phyloP scores from a whole-genome alignment of 2,113 vertebrate species.

The Ptychochromis oligacanthus region DNA sequence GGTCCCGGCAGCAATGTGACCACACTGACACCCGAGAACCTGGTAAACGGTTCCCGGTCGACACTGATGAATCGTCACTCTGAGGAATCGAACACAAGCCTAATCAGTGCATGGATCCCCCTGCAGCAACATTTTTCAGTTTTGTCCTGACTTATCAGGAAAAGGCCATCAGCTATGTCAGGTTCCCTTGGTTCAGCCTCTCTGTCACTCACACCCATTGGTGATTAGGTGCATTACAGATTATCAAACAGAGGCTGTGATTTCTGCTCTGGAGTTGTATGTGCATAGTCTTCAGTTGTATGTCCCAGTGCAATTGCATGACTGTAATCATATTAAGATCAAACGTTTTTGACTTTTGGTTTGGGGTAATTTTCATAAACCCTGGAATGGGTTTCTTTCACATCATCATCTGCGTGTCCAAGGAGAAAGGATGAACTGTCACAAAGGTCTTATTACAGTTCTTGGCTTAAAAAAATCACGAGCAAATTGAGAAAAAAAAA shows the following conservation, averaged over 20 bases:
- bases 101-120: constrained; percentile 77
- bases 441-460: background rate
- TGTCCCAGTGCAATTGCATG: background rate
- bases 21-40: constrained; percentile 68
- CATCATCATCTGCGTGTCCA: background rate
- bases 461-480: background rate
- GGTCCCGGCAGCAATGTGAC: constrained; percentile 73
- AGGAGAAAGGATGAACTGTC: background rate
- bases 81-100: constrained; percentile 71
- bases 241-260: constrained; percentile 38
- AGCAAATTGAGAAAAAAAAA: background rate
- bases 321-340: background rate
- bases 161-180: constrained; percentile 65
- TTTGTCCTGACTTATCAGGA: constrained; percentile 77
- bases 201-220: constrained; percentile 54
- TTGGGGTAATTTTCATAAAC: background rate
- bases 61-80: constrained; percentile 78
- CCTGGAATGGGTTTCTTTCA: background rate
- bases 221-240: constrained; percentile 63
- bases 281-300: constrained; percentile 6
- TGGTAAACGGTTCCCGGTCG: constrained; percentile 61
- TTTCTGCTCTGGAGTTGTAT: background rate
- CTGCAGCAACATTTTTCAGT: constrained; percentile 79
- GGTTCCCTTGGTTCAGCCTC: constrained; percentile 44
- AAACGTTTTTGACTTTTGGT: background rate